Percentiles rank a stretch among this genome's conserved stretches.
phyloP scores from a whole-genome alignment of 2,888 invertebrate species.

The Watsonalla cultraria region DNA sequence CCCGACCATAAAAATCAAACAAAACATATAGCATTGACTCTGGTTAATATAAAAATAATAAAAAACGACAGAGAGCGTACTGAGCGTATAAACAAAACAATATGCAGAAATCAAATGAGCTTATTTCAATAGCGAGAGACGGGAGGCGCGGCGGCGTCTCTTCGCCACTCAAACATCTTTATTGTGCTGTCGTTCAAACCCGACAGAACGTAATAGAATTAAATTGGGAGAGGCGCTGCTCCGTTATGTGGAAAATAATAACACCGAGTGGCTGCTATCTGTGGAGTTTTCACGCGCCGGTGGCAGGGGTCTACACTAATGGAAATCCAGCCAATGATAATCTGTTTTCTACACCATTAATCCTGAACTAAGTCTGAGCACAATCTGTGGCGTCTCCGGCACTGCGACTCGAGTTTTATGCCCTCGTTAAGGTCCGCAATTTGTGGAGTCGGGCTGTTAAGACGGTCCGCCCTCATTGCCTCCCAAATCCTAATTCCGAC shows the following conservation, averaged over 20 bases:
- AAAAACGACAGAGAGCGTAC: slow-evolving; percentile 4
- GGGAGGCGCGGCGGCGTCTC: slow-evolving; percentile 18
- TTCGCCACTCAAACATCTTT: slow-evolving; percentile 62
- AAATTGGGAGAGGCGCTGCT: slow-evolving; percentile 72
- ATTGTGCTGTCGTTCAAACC: slow-evolving; percentile 73
- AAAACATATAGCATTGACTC: background rate
- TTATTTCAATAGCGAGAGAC: slow-evolving; percentile 41
- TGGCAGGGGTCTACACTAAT: slow-evolving; percentile 75
- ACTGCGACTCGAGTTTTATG: slow-evolving; percentile 75
- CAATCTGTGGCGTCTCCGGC: slow-evolving; percentile 74
- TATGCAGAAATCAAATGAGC: slow-evolving; percentile 44
- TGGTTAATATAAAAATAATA: background rate
- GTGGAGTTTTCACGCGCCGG: slow-evolving; percentile 73
- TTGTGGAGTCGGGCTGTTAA: slow-evolving; percentile 77
- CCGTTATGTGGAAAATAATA: slow-evolving; percentile 78
- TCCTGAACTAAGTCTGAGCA: slow-evolving; percentile 77
- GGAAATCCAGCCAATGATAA: slow-evolving; percentile 79
- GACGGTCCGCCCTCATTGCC: slow-evolving; percentile 63
- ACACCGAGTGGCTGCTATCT: slow-evolving; percentile 68
- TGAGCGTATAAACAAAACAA: slow-evolving; percentile 28
- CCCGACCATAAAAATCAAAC: too few species aligned
- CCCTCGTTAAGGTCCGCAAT: slow-evolving; percentile 77
- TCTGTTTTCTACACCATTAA: slow-evolving; percentile 80
- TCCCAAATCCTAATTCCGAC: slow-evolving; percentile 70
- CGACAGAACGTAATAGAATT: slow-evolving; percentile 77